phyloP scores from a whole-genome alignment of 2,888 invertebrate species.

The Synergus gifuensis region DNA sequence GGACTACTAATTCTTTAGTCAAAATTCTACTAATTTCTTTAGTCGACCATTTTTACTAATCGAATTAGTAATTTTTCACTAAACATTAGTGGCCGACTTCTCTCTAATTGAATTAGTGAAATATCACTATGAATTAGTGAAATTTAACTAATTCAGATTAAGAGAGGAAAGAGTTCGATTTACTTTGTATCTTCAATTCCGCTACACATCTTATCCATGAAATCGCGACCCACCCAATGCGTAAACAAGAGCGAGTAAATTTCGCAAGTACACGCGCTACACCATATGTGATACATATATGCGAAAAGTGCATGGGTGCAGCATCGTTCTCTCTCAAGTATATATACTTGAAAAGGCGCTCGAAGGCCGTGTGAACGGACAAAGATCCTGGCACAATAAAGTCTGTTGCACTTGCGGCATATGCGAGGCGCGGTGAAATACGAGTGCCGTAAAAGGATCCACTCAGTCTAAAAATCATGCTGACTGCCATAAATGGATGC shows the following conservation, averaged over 20 bases:
- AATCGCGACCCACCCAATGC: constrained; percentile 12
- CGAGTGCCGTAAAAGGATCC: constrained; percentile 30
- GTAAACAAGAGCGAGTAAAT: constrained; percentile 12
- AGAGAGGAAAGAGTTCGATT: too few species aligned
- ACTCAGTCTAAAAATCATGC: constrained; percentile 14
- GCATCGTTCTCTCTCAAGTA: constrained; percentile 26
- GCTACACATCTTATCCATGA: not conserved
- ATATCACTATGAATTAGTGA: too few species aligned
- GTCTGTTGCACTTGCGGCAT: constrained; percentile 35
- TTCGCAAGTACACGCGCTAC: not conserved
- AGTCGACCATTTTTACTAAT: too few species aligned
- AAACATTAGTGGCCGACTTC: too few species aligned
- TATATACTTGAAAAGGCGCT: constrained; percentile 34
- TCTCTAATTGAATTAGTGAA: too few species aligned
- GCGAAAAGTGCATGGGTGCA: constrained; percentile 35
- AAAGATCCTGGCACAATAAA: constrained; percentile 39
- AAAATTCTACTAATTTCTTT: too few species aligned
- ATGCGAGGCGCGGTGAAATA: constrained; percentile 1
- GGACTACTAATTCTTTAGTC: too few species aligned
- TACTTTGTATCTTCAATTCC: not conserved
- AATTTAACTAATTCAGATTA: not conserved
- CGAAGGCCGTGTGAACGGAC: constrained; percentile 39
- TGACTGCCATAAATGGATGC: constrained; percentile 23
- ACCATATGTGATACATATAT: not conserved
- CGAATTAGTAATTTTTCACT: too few species aligned